Conservation (phyloP, 2,113 vertebrate species). For the Petrocephalus microphthalmus region DNA sequence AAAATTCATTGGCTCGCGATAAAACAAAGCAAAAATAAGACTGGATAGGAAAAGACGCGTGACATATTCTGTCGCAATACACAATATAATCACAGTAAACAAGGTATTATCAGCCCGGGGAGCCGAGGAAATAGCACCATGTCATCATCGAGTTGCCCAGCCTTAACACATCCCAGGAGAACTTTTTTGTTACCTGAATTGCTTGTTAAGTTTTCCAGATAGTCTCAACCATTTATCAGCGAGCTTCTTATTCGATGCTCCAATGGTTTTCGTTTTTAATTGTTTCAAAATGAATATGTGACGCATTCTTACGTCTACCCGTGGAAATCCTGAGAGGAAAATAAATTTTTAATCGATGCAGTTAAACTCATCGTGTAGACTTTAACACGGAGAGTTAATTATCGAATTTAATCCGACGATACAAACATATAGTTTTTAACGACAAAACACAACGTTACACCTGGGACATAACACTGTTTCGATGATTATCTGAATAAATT, state of each 20-base stretch:
- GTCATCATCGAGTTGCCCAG: not conserved
- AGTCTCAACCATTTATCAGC: not conserved
- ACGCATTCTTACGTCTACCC: not conserved
- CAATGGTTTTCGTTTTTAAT: not conserved
- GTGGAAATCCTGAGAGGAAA: not conserved
- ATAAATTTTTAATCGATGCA: not conserved
- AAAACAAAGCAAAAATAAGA: not conserved
- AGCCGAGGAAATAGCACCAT: not conserved
- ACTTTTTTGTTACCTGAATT: not conserved
- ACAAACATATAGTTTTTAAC: not conserved
- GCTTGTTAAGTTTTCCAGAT: not conserved
- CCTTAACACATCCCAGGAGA: not conserved
- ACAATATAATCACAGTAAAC: not conserved
- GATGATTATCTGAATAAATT: not conserved
- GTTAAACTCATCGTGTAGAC: not conserved
- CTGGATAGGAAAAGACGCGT: not conserved
- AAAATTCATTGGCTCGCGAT: not conserved
- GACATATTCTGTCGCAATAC: not conserved
- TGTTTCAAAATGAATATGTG: not conserved
- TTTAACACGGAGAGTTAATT: not conserved
- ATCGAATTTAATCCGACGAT: not conserved
- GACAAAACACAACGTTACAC: not conserved
- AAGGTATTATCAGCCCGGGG: not conserved
- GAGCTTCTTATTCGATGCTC: not conserved
- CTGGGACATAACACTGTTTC: not conserved